Percentiles rank a stretch among this genome's conserved stretches.
phyloP scores from a whole-genome alignment of 2,888 invertebrate species.

The Alloplasta piceator region DNA sequence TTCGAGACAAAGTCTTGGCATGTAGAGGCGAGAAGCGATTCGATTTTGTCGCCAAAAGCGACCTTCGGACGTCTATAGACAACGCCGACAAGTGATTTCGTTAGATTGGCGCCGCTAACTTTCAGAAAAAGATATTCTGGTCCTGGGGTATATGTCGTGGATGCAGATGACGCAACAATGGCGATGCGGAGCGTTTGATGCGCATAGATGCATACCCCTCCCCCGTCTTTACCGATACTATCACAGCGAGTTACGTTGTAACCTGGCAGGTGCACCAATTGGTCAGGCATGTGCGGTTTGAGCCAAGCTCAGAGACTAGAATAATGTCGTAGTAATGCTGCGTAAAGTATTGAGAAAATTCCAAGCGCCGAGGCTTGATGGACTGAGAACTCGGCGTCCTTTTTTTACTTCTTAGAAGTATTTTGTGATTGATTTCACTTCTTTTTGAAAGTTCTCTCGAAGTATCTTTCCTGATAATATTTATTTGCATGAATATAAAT shows the following conservation, averaged over 20 bases:
- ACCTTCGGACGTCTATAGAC: slow-evolving; percentile 45
- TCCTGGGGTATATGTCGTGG: not conserved
- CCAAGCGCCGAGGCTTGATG: too few species aligned
- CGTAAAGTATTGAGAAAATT: too few species aligned
- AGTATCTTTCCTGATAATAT: too few species aligned
- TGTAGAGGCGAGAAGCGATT: slow-evolving; percentile 5
- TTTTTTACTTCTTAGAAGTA: too few species aligned
- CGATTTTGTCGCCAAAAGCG: slow-evolving; percentile 20
- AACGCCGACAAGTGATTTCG: slow-evolving; percentile 27
- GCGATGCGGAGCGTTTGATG: not conserved
- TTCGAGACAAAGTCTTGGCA: too few species aligned
- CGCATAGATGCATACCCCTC: slow-evolving; percentile 24
- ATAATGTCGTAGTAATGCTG: too few species aligned
- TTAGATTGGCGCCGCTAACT: not conserved
- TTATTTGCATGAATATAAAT: too few species aligned
- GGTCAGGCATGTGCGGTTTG: too few species aligned
- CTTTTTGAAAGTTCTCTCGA: too few species aligned
- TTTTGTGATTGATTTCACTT: too few species aligned
- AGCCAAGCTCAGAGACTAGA: too few species aligned
- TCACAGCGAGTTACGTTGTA: slow-evolving; percentile 29
- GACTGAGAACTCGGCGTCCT: too few species aligned
- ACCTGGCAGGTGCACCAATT: not conserved
- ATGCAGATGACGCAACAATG: not conserved
- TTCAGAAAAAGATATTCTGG: slow-evolving; percentile 42
- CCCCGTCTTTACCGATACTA: slow-evolving; percentile 22